Evolutionary conservation across 2,113 vertebrate species (phyloP), one percentile per base, ranked within the genome.

Genomic region (Nansenia antarctica): DNA sequence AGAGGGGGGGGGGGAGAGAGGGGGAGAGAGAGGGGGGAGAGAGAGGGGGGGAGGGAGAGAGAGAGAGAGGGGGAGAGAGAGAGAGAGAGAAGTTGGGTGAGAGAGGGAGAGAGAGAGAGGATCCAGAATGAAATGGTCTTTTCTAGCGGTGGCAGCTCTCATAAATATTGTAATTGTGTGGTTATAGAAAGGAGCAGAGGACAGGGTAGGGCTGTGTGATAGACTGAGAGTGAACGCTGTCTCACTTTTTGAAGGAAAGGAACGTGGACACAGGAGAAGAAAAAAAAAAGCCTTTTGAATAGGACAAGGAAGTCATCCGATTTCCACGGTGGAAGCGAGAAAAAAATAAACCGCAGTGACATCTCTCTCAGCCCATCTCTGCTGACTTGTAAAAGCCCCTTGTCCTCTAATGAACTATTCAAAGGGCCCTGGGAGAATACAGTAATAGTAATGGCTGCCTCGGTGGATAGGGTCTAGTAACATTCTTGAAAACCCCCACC

Each of bases 141-240:
- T 83, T 88, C 84, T 79, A 88, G 87, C 85, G 77, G 85, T 80
- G 66, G 74, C 75, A 84, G 72, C 67, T 72, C 89, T 92, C 88
- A 92, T 91, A 89, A 89, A 91, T 91, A 91, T 91, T 89, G 85
- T 91, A 90, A 91, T 92, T 88, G 83, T 89, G 74, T 79, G 79
- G 77, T 82, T 86, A 81, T 84, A 84, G 86, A 85, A 89, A 82
- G 79, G 49, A 85, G 73, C 26, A 14, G 59, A 74, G 70, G 74
- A 73, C 76, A 66, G 63, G n/a, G 18, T 55, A 74, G 69, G 76
- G 69, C 78, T 62, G 81, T 54, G 79, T 83, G 86, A 87, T 87
- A 86, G 87, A 88, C 84, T 87, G 81, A 86, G 82, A 85, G 42
- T 68, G 85, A 90, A 86, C 67, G 69, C 77, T 66, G 69, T 78